Conservation (phyloP, 1,140 invertebrate genomes). For the Gonatopus flavifemur region DNA sequence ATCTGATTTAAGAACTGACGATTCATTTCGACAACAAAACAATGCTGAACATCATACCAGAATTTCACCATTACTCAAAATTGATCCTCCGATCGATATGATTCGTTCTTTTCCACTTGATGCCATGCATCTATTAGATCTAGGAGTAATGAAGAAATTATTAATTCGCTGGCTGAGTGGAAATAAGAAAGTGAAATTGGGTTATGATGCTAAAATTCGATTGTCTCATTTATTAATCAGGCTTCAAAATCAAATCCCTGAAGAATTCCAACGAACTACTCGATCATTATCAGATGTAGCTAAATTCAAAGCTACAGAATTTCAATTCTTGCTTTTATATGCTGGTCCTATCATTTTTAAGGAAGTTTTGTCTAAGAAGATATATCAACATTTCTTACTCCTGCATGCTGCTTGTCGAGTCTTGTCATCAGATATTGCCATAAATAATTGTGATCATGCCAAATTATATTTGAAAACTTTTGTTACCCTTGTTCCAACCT, state of each 20-base stretch:
- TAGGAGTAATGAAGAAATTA: constrained; percentile 16
- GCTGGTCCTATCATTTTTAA: neutral
- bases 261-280: constrained; percentile 13
- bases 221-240: neutral
- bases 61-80: constrained; percentile 13
- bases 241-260: constrained; percentile 1
- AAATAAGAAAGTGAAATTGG: neutral
- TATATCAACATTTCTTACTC: constrained; percentile 1
- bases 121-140: constrained; percentile 12
- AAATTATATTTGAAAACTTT: neutral
- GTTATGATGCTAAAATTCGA: neutral
- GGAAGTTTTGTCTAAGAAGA: neutral
- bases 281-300: neutral
- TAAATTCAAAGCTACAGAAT: constrained; percentile 15
- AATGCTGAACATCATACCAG: constrained; percentile 18
- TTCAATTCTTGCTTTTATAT: constrained; percentile 7
- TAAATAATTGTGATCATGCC: neutral
- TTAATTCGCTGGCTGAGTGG: neutral
- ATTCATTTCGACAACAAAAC: constrained; percentile 13
- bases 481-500: neutral
- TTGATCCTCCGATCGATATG: constrained; percentile 21
- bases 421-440: neutral
- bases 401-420: neutral
- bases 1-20: constrained; percentile 11
- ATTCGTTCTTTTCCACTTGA: constrained; percentile 15